A percentile compares a stretch with the other conserved stretches of the same genome.
Conservation (phyloP, 2,888 invertebrate genomes). For the Odontocerum albicorne region DNA sequence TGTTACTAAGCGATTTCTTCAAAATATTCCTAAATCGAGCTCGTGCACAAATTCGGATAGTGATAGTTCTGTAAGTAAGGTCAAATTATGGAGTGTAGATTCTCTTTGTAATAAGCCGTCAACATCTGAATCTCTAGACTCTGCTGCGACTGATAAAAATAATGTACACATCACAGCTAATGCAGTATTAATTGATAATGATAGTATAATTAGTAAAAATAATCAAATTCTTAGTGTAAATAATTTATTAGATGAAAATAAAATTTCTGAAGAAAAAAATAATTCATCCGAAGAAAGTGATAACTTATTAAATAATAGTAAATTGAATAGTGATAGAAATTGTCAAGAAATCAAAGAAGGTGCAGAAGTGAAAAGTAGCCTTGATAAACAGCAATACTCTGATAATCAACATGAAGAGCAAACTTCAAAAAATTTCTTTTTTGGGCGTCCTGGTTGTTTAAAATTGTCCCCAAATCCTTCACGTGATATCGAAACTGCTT, state of each 20-base stretch:
- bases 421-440: slow-evolving; percentile 46
- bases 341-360: slow-evolving; percentile 4
- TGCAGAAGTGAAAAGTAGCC: slow-evolving; percentile 5
- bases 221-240: slow-evolving; percentile 45
- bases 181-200: slow-evolving; percentile 32
- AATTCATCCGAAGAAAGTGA: not conserved
- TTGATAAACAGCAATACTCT: not conserved
- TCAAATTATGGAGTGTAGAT: slow-evolving; percentile 39
- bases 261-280: slow-evolving; percentile 40
- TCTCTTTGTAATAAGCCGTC: slow-evolving; percentile 38
- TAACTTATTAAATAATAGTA: slow-evolving; percentile 39
- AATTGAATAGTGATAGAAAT: slow-evolving; percentile 10
- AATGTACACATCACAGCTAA: slow-evolving; percentile 8
- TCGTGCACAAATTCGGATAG: slow-evolving; percentile 34
- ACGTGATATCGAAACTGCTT: not conserved
- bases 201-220: slow-evolving; percentile 39
- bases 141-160: slow-evolving; percentile 22
- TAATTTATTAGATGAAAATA: slow-evolving; percentile 46
- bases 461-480: slow-evolving; percentile 44
- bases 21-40: slow-evolving; percentile 34
- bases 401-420: slow-evolving; percentile 5
- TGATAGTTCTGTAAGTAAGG: slow-evolving; percentile 38
- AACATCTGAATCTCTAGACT: slow-evolving; percentile 33
- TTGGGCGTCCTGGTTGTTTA: slow-evolving; percentile 50
- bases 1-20: slow-evolving; percentile 36